phyloP scores from a whole-genome alignment of 2,888 invertebrate species.

The Drosophila paramelanica region DNA sequence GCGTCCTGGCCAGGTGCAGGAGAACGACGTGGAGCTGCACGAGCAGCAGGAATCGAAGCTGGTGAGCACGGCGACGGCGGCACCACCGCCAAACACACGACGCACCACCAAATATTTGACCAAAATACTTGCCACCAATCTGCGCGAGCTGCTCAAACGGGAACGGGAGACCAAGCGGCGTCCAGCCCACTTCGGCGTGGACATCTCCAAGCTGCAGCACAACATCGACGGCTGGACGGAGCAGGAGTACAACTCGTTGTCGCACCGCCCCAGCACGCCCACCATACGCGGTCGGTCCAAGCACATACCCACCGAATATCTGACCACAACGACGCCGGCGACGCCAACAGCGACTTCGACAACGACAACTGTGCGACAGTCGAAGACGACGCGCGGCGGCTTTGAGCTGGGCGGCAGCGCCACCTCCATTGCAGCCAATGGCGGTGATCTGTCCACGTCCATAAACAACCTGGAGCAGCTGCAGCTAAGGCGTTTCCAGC shows the following conservation, averaged over 20 bases:
- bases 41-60: conserved; percentile 86
- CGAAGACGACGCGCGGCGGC: conserved; percentile 74
- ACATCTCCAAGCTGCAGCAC: conserved; percentile 91
- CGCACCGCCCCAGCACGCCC: conserved; percentile 86
- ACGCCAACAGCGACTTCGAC: conserved; percentile 86
- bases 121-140: conserved; percentile 85
- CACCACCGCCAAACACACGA: conserved; percentile 72
- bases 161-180: conserved; percentile 82
- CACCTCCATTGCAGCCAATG: conserved; percentile 39
- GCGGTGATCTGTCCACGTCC: conserved; percentile 67
- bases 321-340: conserved; percentile 88
- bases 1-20: conserved; percentile 50
- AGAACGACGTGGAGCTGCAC: conserved; percentile 85
- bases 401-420: conserved; percentile 60
- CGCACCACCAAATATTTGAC: conserved; percentile 83
- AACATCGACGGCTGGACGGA: conserved; percentile 95
- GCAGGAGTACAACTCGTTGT: conserved; percentile 88
- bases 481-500: conserved; percentile 73
- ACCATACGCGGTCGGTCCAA: conserved; percentile 89
- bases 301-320: conserved; percentile 91
- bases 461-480: conserved; percentile 80
- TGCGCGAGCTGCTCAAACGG: conserved; percentile 86
- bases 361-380: conserved; percentile 83
- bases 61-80: conserved; percentile 81
- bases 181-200: conserved; percentile 84